Evolutionary conservation across 92 coral and sea anemone genomes (phyloP), one percentile per base, ranked within the genome.

Genomic region (Palythoa heliodiscus): DNA sequence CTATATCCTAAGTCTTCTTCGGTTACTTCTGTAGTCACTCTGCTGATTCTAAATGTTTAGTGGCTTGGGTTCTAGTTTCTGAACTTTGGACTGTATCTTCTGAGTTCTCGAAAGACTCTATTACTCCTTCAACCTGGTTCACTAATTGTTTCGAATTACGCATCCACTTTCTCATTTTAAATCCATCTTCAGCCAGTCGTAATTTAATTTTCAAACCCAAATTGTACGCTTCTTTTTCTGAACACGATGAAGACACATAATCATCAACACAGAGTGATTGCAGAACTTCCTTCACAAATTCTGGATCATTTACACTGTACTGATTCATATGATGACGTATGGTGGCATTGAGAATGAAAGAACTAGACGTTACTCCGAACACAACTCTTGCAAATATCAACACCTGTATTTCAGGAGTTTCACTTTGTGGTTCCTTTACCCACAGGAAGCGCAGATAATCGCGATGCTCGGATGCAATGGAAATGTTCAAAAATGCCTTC

Each of bases 401-500:
- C n/a, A n/a, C 82, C 14, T 61, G 75, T 15, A 84, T 84, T 25
- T 74, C 81, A 52, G 82, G 87, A 4, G 71, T 43, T 7, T 67
- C 68, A 70, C 78, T 84, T 17, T 50, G 40, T 25, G 73, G 66
- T 29, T 84, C 82, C 22, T 73, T 53, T 4, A 84, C 20, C 87
- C 87, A 84, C 43, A 73, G 37, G 58, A 84, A 57, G 19, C 54
- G 15, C 70, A 55, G 4, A 37, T 84, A 84, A 64, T 76, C 71
- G 11, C 91, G 86, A 52, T 78, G 83, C 69, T 85, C 91, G 0
- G 86, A 86, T 15, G 74, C 38, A 23, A 83, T 75, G 37, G 88
- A 63, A 23, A 84, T 70, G 43, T 84, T 89, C 69, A 89, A 53
- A 79, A 89, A 88, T n/a, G 87, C 90, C 57, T 83, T 82, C 69